Conservation (phyloP, 2,113 vertebrate genomes). For the Hippocampus barbouri region DNA sequence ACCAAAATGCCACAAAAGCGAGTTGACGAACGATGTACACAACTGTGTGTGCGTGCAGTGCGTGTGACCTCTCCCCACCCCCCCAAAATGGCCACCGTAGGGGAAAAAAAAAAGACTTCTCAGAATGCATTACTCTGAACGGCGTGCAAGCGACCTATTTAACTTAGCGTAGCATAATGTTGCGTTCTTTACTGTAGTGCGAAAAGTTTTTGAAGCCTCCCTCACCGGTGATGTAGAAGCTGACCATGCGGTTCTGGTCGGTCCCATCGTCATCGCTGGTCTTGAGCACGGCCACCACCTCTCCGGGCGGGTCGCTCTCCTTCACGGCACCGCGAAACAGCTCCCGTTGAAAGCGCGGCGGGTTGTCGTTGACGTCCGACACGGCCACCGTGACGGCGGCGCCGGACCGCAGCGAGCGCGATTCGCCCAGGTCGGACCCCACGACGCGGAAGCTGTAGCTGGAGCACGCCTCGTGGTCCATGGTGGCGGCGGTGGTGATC, state of each 20-base stretch:
- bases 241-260: conserved; percentile 88
- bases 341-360: conserved; percentile 82
- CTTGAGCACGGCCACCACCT: conserved; percentile 89
- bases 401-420: conserved; percentile 81
- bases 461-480: conserved; percentile 89
- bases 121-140: no score
- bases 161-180: no score
- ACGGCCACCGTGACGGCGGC: conserved; percentile 83
- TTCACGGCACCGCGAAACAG: conserved; percentile 84
- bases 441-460: conserved; percentile 86
- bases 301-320: conserved; percentile 88
- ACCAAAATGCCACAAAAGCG: no score
- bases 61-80: no score
- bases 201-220: background rate
- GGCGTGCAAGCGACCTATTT: no score
- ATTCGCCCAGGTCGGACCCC: conserved; percentile 88
- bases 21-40: no score
- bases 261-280: conserved; percentile 86
- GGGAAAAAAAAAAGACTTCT: no score
- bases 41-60: no score
- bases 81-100: no score
- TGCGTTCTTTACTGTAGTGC: no score
- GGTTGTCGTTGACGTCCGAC: conserved; percentile 92
- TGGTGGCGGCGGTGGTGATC: conserved; percentile 85
- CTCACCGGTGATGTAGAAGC: conserved; percentile 91